Evolutionary conservation across 2,113 vertebrate genomes (phyloP).

Genomic region (Nanger granti): DNA sequence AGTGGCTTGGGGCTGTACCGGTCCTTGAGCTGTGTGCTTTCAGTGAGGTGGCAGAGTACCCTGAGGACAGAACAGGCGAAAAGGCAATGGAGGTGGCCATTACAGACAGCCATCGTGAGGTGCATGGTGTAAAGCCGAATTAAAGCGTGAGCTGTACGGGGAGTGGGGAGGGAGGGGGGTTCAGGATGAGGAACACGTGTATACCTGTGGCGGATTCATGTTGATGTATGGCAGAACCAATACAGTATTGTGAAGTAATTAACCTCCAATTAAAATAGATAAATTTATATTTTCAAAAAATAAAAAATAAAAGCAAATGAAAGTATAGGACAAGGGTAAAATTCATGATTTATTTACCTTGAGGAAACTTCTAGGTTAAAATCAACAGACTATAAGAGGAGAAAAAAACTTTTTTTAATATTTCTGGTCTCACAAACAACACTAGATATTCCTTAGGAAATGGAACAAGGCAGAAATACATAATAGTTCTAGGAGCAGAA

Average conservation of each 20-base stretch:
- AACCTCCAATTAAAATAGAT: too few species aligned
- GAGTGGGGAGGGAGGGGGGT: too few species aligned
- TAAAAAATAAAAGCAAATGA: background rate
- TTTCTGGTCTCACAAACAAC: background rate
- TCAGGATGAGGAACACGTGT: too few species aligned
- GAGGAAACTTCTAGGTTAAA: background rate
- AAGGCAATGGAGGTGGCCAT: background rate
- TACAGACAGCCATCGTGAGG: background rate
- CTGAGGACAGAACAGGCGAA: background rate
- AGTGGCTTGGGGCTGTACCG: too few species aligned
- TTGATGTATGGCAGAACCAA: too few species aligned
- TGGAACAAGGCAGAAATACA: background rate
- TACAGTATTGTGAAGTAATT: too few species aligned
- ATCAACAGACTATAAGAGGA: background rate
- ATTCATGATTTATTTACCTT: background rate
- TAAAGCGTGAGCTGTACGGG: accelerated
- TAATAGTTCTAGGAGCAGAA: background rate
- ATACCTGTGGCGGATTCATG: too few species aligned
- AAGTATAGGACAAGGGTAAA: too few species aligned
- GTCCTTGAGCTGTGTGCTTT: background rate
- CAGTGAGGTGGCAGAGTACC: background rate
- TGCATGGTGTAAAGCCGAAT: background rate
- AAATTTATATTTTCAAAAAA: too few species aligned
- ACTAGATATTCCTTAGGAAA: background rate
- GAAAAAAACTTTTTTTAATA: background rate